phyloP scores from a whole-genome alignment of 2,113 vertebrate species.

The Toxostoma redivivum region DNA sequence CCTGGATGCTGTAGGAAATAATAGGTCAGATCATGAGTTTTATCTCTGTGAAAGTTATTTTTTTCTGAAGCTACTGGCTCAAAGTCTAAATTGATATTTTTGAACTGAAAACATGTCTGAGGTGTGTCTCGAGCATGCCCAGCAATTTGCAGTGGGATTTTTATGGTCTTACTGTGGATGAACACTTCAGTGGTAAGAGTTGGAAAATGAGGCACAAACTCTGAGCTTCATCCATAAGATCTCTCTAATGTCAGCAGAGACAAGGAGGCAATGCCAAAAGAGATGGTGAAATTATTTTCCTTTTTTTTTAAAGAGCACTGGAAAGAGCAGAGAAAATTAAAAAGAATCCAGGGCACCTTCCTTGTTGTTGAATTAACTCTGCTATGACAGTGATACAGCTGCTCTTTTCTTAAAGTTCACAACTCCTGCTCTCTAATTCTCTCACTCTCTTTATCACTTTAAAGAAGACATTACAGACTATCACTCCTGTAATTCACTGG shows the following conservation, averaged over 20 bases:
- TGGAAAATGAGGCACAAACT: not conserved
- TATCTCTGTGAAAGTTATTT: not conserved
- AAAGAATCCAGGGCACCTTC: not conserved
- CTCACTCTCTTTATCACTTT: not conserved
- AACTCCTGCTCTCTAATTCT: not conserved
- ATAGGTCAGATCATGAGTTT: not conserved
- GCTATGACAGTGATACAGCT: not conserved
- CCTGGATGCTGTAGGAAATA: not conserved
- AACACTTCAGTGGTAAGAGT: not conserved
- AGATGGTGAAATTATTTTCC: not conserved
- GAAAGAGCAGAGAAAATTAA: constrained; percentile 1
- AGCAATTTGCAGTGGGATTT: not conserved
- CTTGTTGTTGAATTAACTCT: not conserved
- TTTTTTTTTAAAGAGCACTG: not conserved
- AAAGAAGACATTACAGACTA: not conserved
- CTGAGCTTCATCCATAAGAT: not conserved
- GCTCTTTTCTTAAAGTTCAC: not conserved
- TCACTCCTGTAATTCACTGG: not conserved
- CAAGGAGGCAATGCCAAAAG: not conserved
- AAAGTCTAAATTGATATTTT: not conserved
- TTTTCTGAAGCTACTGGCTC: not conserved
- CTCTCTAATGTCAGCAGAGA: not conserved
- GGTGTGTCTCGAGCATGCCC: not conserved
- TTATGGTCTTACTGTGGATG: not conserved
- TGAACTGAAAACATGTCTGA: not conserved